Percentiles rank a stretch among this genome's conserved stretches.
Conservation (phyloP, 2,113 vertebrate genomes). For the Onychostoma macrolepis region DNA sequence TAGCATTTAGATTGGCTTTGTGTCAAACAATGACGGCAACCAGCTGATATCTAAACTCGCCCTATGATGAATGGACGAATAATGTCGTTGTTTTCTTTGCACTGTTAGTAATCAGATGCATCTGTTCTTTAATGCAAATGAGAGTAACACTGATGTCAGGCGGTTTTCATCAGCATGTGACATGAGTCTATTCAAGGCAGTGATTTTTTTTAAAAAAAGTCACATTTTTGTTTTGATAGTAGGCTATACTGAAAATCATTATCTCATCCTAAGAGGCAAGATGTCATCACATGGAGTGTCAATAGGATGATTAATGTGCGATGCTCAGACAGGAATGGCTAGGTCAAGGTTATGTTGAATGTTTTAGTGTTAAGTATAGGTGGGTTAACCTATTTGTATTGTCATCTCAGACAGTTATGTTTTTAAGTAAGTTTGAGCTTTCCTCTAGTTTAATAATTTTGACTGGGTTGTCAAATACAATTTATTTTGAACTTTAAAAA, state of each 20-base stretch:
- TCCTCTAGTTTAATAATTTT: background rate
- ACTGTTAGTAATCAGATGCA: conserved; percentile 13
- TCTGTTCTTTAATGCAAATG: background rate
- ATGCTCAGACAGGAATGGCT: background rate
- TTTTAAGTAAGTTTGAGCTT: background rate
- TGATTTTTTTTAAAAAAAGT: background rate
- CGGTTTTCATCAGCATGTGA: background rate
- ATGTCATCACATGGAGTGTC: background rate
- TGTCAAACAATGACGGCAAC: background rate
- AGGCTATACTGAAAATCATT: background rate
- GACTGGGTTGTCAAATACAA: background rate
- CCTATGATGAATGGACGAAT: background rate
- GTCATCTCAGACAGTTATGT: background rate
- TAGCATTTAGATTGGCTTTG: background rate
- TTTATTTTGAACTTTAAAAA: background rate
- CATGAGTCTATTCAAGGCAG: background rate
- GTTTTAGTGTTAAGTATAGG: conserved; percentile 1
- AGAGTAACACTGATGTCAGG: background rate
- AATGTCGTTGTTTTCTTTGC: background rate
- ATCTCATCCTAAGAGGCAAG: background rate
- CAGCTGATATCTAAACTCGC: background rate
- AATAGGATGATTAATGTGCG: background rate
- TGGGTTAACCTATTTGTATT: background rate
- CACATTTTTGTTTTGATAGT: background rate
- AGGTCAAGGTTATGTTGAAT: background rate